Base-by-base conservation (phyloP, 2,113 vertebrate species). In the Potamarius usumacintae region DNA sequence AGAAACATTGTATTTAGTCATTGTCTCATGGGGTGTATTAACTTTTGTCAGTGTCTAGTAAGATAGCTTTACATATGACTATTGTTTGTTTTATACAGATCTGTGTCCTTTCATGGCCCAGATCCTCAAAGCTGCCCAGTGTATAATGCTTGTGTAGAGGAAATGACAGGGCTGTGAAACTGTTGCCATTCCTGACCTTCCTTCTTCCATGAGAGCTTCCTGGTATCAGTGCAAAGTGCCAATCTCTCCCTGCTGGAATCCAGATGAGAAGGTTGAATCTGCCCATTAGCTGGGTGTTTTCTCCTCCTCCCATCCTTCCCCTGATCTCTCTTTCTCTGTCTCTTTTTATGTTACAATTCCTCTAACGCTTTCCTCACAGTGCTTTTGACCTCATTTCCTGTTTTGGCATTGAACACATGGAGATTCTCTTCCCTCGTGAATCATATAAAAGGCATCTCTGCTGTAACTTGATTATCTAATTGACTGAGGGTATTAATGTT, bases 351-450 rank as follows among this genome's bases (percentile, higher is more conserved):
- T 83, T 53, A 52, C 42, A 78, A 81, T 42, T n/a, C 81, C 80
- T 86, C 84, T 4, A 57, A 81, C 18, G 52, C 65, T 84, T 77
- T 53, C n/a, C 62, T 85, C 84, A 62, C 62, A 5, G 18, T 62
- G 53, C 52, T 76, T 67, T 58, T 58, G 58, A 82, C 53, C 53
- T 57, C 60, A 55, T 72, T 88, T 87, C 92, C 83, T 83, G 30
- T 60, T 93, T 85, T 91, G 80, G 89, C 92, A 81, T 78, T 2
- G 12, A 27, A 85, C 74, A 34, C 83, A 30, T 4, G 52, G n/a
- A 27, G 81, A 69, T 25, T 67, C 1, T 85, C 82, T 85, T 57
- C 27, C 55, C 15, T 60, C 7, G 6, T 63, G 57, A 86, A 84
- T 83, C 60, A 62, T 76, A 76, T 81, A 10, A 84, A 88, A 79